Percentiles rank a stretch among this genome's conserved stretches.
These are phyloP conservation scores for Smittia aterrima DNA, from an alignment of 2,888 invertebrate species.

Conservation along the genomic window DNA sequence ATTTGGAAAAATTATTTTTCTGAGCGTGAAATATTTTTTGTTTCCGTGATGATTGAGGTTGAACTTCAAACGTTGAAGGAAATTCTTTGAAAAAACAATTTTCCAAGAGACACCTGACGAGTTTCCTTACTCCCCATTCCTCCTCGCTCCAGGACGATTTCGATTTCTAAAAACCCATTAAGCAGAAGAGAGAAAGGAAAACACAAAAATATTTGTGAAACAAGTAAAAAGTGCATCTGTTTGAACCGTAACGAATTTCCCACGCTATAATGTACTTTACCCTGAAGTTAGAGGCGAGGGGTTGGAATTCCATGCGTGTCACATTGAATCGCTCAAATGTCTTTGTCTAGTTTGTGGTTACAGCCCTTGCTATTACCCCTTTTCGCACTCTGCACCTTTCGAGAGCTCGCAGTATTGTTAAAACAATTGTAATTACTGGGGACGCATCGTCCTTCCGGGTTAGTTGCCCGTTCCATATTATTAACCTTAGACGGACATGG, in stretches of 20 bases:
- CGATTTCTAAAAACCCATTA: not conserved
- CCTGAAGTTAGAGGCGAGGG: not conserved
- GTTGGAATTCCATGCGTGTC: not conserved
- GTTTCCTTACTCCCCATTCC: too few relatives aligned
- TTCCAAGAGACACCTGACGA: not conserved
- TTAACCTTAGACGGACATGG: constrained; percentile 20
- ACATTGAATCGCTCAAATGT: not conserved
- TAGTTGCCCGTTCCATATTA: not conserved
- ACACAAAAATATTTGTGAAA: constrained; percentile 13
- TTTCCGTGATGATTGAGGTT: not conserved
- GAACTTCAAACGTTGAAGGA: not conserved
- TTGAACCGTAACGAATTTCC: constrained; percentile 49
- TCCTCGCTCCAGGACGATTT: not conserved
- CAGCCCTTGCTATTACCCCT: constrained; percentile 8
- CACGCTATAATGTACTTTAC: constrained; percentile 49
- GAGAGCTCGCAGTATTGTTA: not conserved
- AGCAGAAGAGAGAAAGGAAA: not conserved
- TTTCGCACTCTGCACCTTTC: constrained; percentile 6
- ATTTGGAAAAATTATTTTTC: not conserved
- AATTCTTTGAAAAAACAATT: too few relatives aligned
- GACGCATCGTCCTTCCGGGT: constrained; percentile 25
- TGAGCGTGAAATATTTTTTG: not conserved
- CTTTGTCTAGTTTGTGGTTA: constrained; percentile 1
- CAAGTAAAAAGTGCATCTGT: constrained; percentile 35
- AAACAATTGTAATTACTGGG: constrained; percentile 13